Evolutionary conservation across 2,888 invertebrate genomes (phyloP).

Genomic region (Melanostoma scalare): DNA sequence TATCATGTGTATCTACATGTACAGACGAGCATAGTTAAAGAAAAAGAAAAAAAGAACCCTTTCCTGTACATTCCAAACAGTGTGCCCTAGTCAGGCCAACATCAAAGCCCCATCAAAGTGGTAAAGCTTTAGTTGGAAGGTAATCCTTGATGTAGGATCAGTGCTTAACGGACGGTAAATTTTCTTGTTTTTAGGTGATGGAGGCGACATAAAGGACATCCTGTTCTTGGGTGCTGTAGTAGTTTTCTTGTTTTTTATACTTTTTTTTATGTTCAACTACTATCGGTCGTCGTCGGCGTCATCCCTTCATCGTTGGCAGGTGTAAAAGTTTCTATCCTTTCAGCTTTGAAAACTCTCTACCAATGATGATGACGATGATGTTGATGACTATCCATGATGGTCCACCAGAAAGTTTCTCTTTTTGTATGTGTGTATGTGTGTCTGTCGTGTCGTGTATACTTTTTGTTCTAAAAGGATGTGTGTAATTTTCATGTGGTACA

Average conservation of each 20-base stretch:
- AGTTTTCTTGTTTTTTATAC: conserved; percentile 24
- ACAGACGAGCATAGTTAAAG: conserved; percentile 15
- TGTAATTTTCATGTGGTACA: conserved; percentile 33
- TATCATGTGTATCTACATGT: conserved; percentile 1
- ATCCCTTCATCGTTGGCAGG: conserved; percentile 36
- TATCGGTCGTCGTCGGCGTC: neutral
- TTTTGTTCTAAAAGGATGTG: conserved; percentile 46
- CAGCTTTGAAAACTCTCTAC: conserved; percentile 36
- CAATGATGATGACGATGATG: conserved; percentile 53
- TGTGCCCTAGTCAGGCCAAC: conserved; percentile 41
- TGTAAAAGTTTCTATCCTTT: conserved; percentile 59
- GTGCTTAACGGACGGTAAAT: conserved; percentile 71
- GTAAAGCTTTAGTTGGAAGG: conserved; percentile 60
- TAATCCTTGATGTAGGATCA: conserved; percentile 70
- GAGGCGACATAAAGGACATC: conserved; percentile 68
- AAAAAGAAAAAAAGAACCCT: conserved; percentile 30
- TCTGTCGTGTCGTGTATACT: neutral
- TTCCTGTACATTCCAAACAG: conserved; percentile 38
- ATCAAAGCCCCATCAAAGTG: conserved; percentile 70
- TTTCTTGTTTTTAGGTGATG: conserved; percentile 71
- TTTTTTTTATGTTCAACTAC: conserved; percentile 3
- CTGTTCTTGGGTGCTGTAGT: conserved; percentile 37
- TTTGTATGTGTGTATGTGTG: neutral
- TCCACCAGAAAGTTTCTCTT: conserved; percentile 36
- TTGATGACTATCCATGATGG: conserved; percentile 50